Evolutionary conservation across 2,888 invertebrate species (phyloP), one percentile per base, ranked within the genome.

Genomic region (Lamellibrachia columna): DNA sequence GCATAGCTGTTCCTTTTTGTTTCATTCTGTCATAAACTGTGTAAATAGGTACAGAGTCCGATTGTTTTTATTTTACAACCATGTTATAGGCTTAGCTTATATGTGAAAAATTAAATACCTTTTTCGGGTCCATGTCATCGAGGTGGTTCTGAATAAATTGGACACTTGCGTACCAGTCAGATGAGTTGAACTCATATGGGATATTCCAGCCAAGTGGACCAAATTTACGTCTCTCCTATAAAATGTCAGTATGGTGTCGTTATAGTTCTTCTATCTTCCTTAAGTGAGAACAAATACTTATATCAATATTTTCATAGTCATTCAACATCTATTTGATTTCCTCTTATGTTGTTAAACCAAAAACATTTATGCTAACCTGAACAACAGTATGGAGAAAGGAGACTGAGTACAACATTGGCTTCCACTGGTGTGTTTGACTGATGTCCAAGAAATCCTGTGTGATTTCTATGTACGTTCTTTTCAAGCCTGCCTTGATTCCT

Each of bases 131-230:
- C 94, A 98, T 97, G 93, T 98, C 97, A 95, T 98, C 98, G 93
- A 98, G 97, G 97, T 98, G 98, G 96, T 98, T 98, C 95, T 98
- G 98, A 7, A 98, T 97, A 96, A 98, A 98, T 97, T 98, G 97
- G 92, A 98, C 98, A 94, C 98, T 98, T 1, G 98, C 98, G 93
- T 98, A 97, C 98, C 98, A 98, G 96, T 98, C 98, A 8, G 98
- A 98, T 0, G 98, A 98, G 97, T 98, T 98, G 95, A 98, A 98
- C 96, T 98, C 98, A 95, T 98, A 98, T 0, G 98, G 98, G 95
- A 98, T 98, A 95, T 98, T 98, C 98, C 98, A 98, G 0, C 98
- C 98, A 0, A 98, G 97, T 0, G 98, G 98, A 0, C 98, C 98
- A 96, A 99, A 99, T 96, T 99, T 99, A 94, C 99, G 97, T 94